Base-by-base conservation (phyloP, 2,797 vertebrate species). In the Staurois parvus region DNA sequence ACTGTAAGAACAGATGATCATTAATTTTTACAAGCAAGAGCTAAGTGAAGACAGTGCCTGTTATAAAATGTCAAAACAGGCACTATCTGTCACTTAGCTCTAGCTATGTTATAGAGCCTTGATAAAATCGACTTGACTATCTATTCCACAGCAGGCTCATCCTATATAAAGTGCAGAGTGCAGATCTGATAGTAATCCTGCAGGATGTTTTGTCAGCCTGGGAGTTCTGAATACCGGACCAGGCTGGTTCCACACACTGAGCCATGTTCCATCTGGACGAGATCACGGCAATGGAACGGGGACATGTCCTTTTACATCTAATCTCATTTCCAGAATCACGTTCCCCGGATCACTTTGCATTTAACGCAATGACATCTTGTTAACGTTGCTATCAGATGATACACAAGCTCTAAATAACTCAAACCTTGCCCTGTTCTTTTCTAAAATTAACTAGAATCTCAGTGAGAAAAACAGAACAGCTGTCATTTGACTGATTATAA, bases 361-460 rank as follows among this genome's bases (percentile, higher is more conserved):
- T 73, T 73, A 72, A 24, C 76, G 56, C 85, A 68, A 68, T 86
- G 85, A 87, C 85, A 83, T 83, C 52, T 86, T 78, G 75, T 74
- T 83, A 86, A 79, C 68, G 59, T 77, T 86, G 77, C 28, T 67
- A 78, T 78, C 80, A 83, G 56, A 81, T 83, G 85, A 78, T 78
- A 64, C 80, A 30, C 68, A 9, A 34, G 28, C 85, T 83, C 74
- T 73, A 78, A 86, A 86, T 86, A 86, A 83, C 74, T 78, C 85
- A 72, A 86, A 83, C 80, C 59, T 83, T 83, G 79, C 72, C 80
- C 85, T 83, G 85, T 82, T 86, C 85, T 86, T 75, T 86, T 86
- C 85, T 86, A 86, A 86, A 83, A 86, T 86, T 86, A 86, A 77
- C 72, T 42, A 79, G 79, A 24, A 72, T 78, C 52, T 77, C 76